phyloP scores from a whole-genome alignment of 2,888 invertebrate species.

The Creontiades dilutus region DNA sequence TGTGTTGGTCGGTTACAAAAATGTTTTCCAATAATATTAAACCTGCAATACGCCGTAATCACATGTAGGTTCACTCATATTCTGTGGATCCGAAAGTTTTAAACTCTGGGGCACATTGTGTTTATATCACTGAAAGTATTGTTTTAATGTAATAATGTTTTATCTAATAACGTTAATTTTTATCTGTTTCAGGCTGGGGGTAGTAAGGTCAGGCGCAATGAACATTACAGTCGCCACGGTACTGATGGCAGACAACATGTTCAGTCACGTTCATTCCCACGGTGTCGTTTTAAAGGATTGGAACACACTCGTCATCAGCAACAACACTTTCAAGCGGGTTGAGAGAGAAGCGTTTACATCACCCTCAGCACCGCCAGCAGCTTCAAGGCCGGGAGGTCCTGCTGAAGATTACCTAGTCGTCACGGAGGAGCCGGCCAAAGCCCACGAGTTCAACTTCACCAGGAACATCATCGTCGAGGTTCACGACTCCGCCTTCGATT shows the following conservation, averaged over 20 bases:
- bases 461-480: constrained; percentile 74
- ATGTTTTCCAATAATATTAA: no score
- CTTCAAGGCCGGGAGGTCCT: constrained; percentile 71
- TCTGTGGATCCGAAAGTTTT: no score
- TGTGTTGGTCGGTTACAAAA: no score
- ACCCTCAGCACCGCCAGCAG: constrained; percentile 76
- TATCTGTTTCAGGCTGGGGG: constrained; percentile 77
- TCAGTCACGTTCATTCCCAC: constrained; percentile 81
- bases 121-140: no score
- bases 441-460: constrained; percentile 74
- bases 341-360: constrained; percentile 80
- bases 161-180: constrained; percentile 42
- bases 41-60: no score
- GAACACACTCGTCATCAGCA: constrained; percentile 83
- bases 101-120: no score
- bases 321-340: constrained; percentile 83
- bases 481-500: constrained; percentile 79
- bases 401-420: constrained; percentile 77
- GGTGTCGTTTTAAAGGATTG: constrained; percentile 85
- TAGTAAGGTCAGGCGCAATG: constrained; percentile 83
- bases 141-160: not conserved
- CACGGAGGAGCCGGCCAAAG: constrained; percentile 62
- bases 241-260: constrained; percentile 82
- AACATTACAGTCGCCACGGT: constrained; percentile 83
- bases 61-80: no score